Percentiles rank a stretch among this genome's conserved stretches.
Evolutionary conservation across 1,140 invertebrate species (phyloP).

Genomic region (Euura saliciscinereae): DNA sequence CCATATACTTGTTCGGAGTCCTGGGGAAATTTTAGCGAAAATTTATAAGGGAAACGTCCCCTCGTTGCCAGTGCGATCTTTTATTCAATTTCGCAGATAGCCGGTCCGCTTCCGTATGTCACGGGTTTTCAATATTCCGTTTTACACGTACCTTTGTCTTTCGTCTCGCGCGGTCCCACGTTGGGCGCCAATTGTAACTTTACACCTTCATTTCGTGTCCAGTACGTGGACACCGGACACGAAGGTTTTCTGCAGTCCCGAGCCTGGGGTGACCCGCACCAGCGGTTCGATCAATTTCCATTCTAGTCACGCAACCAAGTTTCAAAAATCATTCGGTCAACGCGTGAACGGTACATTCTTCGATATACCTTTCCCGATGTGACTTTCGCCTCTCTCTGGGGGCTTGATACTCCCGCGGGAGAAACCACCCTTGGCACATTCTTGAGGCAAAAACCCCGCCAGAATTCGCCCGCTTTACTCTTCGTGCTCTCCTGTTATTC

Average conservation of each 20-base stretch:
- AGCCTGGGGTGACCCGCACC: too few relatives aligned
- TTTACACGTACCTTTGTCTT: not conserved
- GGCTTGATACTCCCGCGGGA: slow-evolving; percentile 1
- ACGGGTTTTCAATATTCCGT: not conserved
- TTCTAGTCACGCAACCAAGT: too few relatives aligned
- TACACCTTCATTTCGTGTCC: too few relatives aligned
- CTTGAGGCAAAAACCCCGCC: not conserved
- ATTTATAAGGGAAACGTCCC: not conserved
- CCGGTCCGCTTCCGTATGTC: not conserved
- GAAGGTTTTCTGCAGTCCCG: too few relatives aligned
- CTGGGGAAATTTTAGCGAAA: not conserved
- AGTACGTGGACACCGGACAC: too few relatives aligned
- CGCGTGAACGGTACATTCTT: too few relatives aligned
- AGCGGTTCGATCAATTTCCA: too few relatives aligned
- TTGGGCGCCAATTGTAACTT: too few relatives aligned
- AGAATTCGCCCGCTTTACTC: not conserved
- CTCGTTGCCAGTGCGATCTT: not conserved
- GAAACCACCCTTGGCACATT: not conserved
- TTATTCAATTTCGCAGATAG: not conserved
- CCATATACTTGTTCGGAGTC: not conserved
- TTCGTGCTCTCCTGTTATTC: not conserved
- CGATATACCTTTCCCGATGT: too few relatives aligned
- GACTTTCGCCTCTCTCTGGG: not conserved
- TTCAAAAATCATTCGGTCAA: too few relatives aligned
- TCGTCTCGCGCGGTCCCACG: too few relatives aligned